phyloP scores from a whole-genome alignment of 64 coral and sea anemone genomes.

The Montipora efflorescens region DNA sequence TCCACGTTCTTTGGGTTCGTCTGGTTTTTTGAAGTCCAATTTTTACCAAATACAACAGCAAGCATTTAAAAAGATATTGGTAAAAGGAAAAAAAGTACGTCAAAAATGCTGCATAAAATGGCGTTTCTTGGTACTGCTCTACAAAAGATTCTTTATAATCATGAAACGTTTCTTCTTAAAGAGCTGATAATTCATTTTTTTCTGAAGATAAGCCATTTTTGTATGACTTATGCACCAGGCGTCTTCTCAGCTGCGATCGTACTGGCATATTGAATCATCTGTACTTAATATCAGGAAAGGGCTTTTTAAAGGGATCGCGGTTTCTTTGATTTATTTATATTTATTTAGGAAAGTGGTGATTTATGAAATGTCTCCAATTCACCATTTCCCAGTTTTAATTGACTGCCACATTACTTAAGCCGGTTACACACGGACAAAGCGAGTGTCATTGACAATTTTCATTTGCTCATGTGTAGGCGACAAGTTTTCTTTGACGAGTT shows the following conservation, averaged over 20 bases:
- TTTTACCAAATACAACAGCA: slow-evolving; percentile 89
- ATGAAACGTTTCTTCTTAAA: slow-evolving; percentile 6
- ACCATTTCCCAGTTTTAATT: not conserved
- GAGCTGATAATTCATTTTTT: slow-evolving; percentile 11
- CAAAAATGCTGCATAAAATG: slow-evolving; percentile 88
- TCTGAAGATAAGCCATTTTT: slow-evolving; percentile 34
- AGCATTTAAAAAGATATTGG: slow-evolving; percentile 76
- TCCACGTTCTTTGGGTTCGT: slow-evolving; percentile 79
- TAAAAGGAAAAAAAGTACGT: slow-evolving; percentile 80
- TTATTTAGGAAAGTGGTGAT: not conserved
- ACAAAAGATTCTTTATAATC: slow-evolving; percentile 34
- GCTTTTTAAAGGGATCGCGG: not conserved
- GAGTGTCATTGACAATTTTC: not conserved
- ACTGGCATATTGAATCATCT: slow-evolving; percentile 3
- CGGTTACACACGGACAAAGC: no score
- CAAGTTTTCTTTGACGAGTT: no score
- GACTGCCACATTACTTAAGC: not conserved
- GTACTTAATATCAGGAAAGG: not conserved
- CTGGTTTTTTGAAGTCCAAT: slow-evolving; percentile 84
- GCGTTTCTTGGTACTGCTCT: slow-evolving; percentile 93
- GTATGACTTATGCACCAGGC: not conserved
- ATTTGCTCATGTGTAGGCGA: no score
- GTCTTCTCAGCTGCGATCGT: not conserved
- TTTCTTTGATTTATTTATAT: not conserved
- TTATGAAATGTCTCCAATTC: not conserved